Evolutionary conservation across 2,888 invertebrate genomes (phyloP).

Genomic region (Schrankia costaestrigalis): DNA sequence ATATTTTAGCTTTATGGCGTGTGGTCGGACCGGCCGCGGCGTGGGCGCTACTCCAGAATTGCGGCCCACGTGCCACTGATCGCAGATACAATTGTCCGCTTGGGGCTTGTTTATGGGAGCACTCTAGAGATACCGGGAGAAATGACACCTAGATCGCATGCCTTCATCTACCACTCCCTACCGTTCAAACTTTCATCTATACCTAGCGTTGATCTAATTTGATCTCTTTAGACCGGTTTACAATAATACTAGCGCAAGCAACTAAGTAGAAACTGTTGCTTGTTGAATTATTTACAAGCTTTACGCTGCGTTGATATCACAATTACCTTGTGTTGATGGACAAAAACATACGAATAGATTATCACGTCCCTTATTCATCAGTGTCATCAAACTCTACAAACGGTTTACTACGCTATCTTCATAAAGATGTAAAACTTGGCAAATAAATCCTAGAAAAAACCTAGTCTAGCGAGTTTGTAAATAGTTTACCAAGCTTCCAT

Average conservation of each 20-base stretch:
- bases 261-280: too few relatives aligned
- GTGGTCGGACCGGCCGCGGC: conserved; percentile 46
- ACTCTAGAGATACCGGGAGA: conserved; percentile 53
- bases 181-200: conserved; percentile 29
- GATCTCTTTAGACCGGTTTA: conserved; percentile 15
- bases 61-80: conserved; percentile 69
- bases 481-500: too few relatives aligned
- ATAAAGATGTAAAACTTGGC: too few relatives aligned
- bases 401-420: too few relatives aligned
- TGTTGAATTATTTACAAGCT: too few relatives aligned
- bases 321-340: too few relatives aligned
- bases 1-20: conserved; percentile 66
- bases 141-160: conserved; percentile 62
- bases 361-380: too few relatives aligned
- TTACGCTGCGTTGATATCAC: background rate
- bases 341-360: too few relatives aligned
- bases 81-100: conserved; percentile 70
- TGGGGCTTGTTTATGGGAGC: conserved; percentile 66
- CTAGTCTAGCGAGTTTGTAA: too few relatives aligned
- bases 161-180: conserved; percentile 44
- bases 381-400: too few relatives aligned
- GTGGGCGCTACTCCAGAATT: conserved; percentile 76
- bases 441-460: too few relatives aligned
- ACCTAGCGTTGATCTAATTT: conserved; percentile 24
- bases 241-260: conserved; percentile 4